A percentile compares a stretch with the other conserved stretches of the same genome.
phyloP scores from a whole-genome alignment of 2,888 invertebrate species.

The Acleris laterana region DNA sequence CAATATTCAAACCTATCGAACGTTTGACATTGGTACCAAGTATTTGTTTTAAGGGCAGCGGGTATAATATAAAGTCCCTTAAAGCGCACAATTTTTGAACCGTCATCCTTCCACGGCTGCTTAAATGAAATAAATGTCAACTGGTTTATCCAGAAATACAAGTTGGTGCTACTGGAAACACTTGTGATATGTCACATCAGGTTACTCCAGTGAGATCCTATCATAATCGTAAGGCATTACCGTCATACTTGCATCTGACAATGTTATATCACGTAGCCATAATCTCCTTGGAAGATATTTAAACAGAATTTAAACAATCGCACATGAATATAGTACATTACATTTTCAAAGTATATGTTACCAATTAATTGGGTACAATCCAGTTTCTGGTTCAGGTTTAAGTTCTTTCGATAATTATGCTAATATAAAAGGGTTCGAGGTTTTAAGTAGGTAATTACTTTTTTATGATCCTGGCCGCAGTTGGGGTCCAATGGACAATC shows the following conservation, averaged over 20 bases:
- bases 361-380: constrained; percentile 39
- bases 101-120: constrained; percentile 27
- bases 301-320: constrained; percentile 9
- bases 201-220: constrained; percentile 48
- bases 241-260: constrained; percentile 53
- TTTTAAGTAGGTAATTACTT: constrained; percentile 18
- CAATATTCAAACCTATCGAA: too few relatives aligned
- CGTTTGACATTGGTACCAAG: too few relatives aligned
- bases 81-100: constrained; percentile 5
- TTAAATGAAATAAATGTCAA: constrained; percentile 37
- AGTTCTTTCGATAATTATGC: constrained; percentile 39
- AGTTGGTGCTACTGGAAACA: constrained; percentile 46
- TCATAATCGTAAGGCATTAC: constrained; percentile 49
- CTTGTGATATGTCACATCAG: constrained; percentile 36
- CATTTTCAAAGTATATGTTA: constrained; percentile 15
- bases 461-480: constrained; percentile 9
- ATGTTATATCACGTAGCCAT: constrained; percentile 42
- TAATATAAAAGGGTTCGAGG: constrained; percentile 22
- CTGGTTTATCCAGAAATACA: constrained; percentile 56
- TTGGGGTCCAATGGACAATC: neutral
- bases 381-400: constrained; percentile 48
- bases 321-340: neutral
- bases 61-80: too few relatives aligned
- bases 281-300: constrained; percentile 18
- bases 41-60: neutral